Evolutionary conservation across 2,888 invertebrate species (phyloP).

Genomic region (Acanthosoma haemorrhoidale): DNA sequence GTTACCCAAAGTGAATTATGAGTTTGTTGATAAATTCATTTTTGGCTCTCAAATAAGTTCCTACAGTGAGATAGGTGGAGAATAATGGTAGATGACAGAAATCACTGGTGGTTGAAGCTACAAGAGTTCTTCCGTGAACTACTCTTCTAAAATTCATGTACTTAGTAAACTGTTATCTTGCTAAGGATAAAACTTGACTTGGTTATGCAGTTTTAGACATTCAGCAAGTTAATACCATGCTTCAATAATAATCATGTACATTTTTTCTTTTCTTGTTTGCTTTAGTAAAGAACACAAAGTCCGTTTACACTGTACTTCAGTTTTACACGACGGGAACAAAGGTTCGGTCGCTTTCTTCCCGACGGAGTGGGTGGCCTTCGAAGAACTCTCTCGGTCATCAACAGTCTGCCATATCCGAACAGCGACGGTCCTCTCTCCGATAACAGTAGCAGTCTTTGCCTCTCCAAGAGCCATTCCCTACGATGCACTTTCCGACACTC

Average conservation of each 20-base stretch:
- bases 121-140: no score
- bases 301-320: conserved; percentile 57
- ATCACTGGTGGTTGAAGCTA: no score
- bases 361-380: conserved; percentile 80
- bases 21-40: no score
- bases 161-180: background rate
- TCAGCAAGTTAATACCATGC: no score
- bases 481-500: conserved; percentile 45
- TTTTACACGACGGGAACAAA: conserved; percentile 50
- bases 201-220: no score
- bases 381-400: conserved; percentile 71
- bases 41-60: no score
- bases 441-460: conserved; percentile 73
- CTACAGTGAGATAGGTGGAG: no score
- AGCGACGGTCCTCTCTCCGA: conserved; percentile 73
- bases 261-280: conserved; percentile 35
- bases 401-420: conserved; percentile 67
- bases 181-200: no score
- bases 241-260: no score
- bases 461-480: conserved; percentile 61
- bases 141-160: background rate
- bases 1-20: no score
- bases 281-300: conserved; percentile 58
- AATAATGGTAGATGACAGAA: no score
- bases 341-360: conserved; percentile 52